These are phyloP conservation scores for Mesocentrotus franciscanus DNA, from an alignment of 53 echinoderm and acorn worm species.

Conservation along the genomic window DNA sequence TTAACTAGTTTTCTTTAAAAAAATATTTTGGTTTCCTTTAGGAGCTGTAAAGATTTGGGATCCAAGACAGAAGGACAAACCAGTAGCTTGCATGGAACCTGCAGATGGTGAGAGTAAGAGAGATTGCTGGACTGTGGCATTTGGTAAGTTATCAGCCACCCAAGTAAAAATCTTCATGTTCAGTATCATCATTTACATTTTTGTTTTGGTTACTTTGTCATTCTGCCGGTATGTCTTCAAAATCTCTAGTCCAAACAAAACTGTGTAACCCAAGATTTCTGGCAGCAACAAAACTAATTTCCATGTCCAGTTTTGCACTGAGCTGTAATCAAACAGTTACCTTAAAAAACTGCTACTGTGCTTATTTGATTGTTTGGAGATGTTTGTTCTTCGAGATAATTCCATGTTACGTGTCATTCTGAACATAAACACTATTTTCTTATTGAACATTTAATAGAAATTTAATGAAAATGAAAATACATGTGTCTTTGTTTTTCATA, in stretches of 20 bases:
- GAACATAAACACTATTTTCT: not conserved
- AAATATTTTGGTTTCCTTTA: constrained; percentile 6
- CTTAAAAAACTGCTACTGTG: too few species aligned
- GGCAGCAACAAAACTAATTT: too few species aligned
- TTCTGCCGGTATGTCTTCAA: not conserved
- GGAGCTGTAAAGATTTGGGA: constrained; percentile 98
- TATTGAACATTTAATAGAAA: not conserved
- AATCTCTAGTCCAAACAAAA: not conserved
- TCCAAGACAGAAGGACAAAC: constrained; percentile 95
- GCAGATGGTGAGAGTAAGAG: constrained; percentile 91
- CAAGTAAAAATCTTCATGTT: not conserved
- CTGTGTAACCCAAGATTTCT: too few species aligned
- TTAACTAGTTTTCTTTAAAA: not conserved
- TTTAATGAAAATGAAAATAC: too few species aligned
- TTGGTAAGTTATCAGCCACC: constrained; percentile 75
- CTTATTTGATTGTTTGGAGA: too few species aligned
- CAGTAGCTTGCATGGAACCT: constrained; percentile 96
- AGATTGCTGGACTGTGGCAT: constrained; percentile 97
- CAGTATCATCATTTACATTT: not conserved
- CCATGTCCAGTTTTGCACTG: too few species aligned
- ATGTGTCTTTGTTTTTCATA: not conserved
- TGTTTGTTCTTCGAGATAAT: too few species aligned
- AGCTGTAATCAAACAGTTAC: too few species aligned
- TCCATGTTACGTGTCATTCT: too few species aligned
- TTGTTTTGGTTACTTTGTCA: not conserved